These are phyloP conservation scores for Takifugu rubripes DNA, from an alignment of 2,797 vertebrate species.

Conservation along the genomic window DNA sequence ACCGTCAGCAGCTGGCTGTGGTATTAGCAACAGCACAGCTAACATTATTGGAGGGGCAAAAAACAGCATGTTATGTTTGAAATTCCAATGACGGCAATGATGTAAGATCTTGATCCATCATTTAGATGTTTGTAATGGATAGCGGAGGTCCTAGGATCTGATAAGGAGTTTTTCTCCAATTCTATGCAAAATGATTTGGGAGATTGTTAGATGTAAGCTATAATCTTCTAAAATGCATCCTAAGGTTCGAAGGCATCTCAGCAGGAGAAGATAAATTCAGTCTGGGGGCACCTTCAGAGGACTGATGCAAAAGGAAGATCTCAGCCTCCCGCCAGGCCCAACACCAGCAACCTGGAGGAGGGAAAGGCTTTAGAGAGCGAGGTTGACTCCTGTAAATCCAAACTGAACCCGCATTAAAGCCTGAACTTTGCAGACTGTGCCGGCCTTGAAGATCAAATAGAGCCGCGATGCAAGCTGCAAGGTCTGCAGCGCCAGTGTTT, in stretches of 20 bases:
- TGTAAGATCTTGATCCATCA: too few relatives aligned
- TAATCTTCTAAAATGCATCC: neutral
- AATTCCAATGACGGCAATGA: too few relatives aligned
- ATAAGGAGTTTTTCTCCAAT: too few relatives aligned
- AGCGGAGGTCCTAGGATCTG: too few relatives aligned
- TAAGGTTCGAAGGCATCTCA: constrained; percentile 45
- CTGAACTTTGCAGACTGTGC: constrained; percentile 47
- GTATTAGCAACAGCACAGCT: too few relatives aligned
- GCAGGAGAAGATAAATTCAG: constrained; percentile 56
- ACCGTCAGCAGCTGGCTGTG: too few relatives aligned
- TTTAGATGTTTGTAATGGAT: too few relatives aligned
- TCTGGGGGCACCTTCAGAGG: constrained; percentile 65
- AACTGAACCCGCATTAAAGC: constrained; percentile 72
- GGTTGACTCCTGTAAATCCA: constrained; percentile 60
- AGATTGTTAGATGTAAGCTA: too few relatives aligned
- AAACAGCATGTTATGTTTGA: too few relatives aligned
- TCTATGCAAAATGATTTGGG: too few relatives aligned
- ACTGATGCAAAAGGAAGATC: constrained; percentile 57
- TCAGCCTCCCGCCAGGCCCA: constrained; percentile 58
- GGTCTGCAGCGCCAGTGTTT: constrained; percentile 64
- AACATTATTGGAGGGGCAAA: too few relatives aligned
- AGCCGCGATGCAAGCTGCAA: constrained; percentile 71
- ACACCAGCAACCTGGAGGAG: constrained; percentile 43
- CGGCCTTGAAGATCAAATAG: constrained; percentile 76
- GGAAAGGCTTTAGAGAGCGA: constrained; percentile 51